These are phyloP conservation scores for Elymnias hypermnestra DNA, from an alignment of 1,140 invertebrate genomes.

Conservation along the genomic window DNA sequence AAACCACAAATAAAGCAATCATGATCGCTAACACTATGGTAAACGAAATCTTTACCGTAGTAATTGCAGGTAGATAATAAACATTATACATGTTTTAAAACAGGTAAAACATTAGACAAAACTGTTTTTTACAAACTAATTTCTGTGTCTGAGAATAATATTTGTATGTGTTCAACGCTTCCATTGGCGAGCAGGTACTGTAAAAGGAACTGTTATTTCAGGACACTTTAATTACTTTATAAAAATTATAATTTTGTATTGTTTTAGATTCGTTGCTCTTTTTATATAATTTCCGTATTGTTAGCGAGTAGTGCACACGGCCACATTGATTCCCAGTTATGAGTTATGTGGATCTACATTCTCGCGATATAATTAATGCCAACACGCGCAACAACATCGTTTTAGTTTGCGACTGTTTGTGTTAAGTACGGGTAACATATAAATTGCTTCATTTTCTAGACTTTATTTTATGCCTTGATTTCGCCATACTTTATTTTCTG, in stretches of 20 bases:
- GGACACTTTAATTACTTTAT: constrained; percentile 35
- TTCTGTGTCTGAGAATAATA: constrained; percentile 28
- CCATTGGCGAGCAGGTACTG: constrained; percentile 20
- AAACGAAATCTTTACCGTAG: too few species aligned
- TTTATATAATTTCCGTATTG: not conserved
- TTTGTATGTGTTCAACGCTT: constrained; percentile 7
- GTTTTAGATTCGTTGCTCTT: not conserved
- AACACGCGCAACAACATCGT: constrained; percentile 37
- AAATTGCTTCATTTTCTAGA: too few species aligned
- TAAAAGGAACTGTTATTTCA: constrained; percentile 12
- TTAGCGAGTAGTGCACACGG: constrained; percentile 18
- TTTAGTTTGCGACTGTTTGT: constrained; percentile 31
- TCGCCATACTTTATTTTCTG: too few species aligned
- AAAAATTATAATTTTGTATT: constrained; percentile 4
- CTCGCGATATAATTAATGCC: constrained; percentile 43
- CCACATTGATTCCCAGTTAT: constrained; percentile 15
- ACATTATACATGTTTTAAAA: too few species aligned
- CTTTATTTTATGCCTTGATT: too few species aligned
- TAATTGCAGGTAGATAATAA: too few species aligned
- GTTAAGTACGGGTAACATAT: constrained; percentile 50
- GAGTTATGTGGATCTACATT: constrained; percentile 33
- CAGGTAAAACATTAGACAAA: too few species aligned
- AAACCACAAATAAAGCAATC: too few species aligned
- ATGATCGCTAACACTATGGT: too few species aligned
- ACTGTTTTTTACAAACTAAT: constrained; percentile 38